phyloP scores from a whole-genome alignment of 1,140 invertebrate species.

The Drosophila biarmipes region DNA sequence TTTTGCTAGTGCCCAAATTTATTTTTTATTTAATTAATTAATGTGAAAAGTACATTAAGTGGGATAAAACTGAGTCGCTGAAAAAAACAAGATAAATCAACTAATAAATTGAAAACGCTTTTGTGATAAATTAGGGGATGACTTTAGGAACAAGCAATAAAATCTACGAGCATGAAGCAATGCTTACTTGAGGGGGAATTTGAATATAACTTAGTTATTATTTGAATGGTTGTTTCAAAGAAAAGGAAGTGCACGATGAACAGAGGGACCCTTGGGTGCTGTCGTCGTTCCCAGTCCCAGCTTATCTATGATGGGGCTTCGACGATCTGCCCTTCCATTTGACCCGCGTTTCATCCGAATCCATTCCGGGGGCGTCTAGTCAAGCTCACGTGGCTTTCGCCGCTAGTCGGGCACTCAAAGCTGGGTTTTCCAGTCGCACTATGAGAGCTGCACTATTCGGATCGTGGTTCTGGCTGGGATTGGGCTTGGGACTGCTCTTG shows the following conservation, averaged over 20 bases:
- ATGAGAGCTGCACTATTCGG: slow-evolving; percentile 54
- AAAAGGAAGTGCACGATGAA: neutral
- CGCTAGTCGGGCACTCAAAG: neutral
- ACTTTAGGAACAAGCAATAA: too few species aligned
- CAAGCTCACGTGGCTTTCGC: slow-evolving; percentile 18
- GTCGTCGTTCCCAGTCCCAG: neutral
- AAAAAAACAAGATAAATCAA: too few species aligned
- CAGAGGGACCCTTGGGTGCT: neutral
- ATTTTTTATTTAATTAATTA: too few species aligned
- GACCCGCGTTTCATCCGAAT: slow-evolving; percentile 9
- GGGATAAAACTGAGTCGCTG: too few species aligned
- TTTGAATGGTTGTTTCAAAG: too few species aligned
- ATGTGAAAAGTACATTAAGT: too few species aligned
- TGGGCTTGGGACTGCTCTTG: slow-evolving; percentile 21
- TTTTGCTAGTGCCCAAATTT: too few species aligned
- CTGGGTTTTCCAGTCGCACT: slow-evolving; percentile 39
- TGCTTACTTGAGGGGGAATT: too few species aligned
- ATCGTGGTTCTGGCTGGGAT: slow-evolving; percentile 30
- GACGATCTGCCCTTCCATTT: slow-evolving; percentile 13
- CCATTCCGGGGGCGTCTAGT: slow-evolving; percentile 2
- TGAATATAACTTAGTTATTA: too few species aligned
- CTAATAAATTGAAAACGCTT: too few species aligned
- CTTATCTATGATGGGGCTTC: slow-evolving; percentile 2
- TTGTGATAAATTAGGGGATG: too few species aligned
- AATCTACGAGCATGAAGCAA: too few species aligned